Evolutionary conservation across 2,113 vertebrate species (phyloP).

Genomic region (Takifugu bimaculatus): DNA sequence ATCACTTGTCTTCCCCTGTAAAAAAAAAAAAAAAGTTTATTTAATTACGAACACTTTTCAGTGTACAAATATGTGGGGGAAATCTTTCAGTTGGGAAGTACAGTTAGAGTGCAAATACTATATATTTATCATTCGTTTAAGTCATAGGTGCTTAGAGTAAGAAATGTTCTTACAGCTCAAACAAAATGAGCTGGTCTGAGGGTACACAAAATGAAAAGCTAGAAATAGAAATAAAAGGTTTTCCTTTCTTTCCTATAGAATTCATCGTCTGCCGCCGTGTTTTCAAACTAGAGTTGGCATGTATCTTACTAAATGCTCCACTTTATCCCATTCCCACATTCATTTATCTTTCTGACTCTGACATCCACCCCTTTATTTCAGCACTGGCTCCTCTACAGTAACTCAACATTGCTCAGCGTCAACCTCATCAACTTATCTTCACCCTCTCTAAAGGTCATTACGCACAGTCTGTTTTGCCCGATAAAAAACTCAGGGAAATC

Average conservation of each 20-base stretch:
- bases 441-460: constrained; percentile 65
- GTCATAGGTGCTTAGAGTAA: constrained; percentile 1
- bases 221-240: neutral
- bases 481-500: constrained; percentile 48
- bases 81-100: too few relatives aligned
- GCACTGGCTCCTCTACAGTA: constrained; percentile 43
- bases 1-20: too few relatives aligned
- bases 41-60: too few relatives aligned
- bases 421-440: constrained; percentile 62
- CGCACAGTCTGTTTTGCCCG: constrained; percentile 51
- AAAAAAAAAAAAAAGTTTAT: too few relatives aligned
- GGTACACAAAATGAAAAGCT: too few relatives aligned
- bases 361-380: constrained; percentile 44
- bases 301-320: constrained; percentile 52
- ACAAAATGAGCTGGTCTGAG: too few relatives aligned
- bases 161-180: neutral
- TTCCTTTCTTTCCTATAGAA: constrained; percentile 20
- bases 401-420: constrained; percentile 48
- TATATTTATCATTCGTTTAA: too few relatives aligned
- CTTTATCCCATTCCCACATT: constrained; percentile 53
- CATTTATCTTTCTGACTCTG: constrained; percentile 61
- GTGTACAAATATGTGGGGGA: too few relatives aligned
- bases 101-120: too few relatives aligned
- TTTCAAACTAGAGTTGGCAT: constrained; percentile 40
- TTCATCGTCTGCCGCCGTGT: constrained; percentile 29